Base-by-base conservation (phyloP, 2,888 invertebrate genomes). In the Pristionchus mayeri region DNA sequence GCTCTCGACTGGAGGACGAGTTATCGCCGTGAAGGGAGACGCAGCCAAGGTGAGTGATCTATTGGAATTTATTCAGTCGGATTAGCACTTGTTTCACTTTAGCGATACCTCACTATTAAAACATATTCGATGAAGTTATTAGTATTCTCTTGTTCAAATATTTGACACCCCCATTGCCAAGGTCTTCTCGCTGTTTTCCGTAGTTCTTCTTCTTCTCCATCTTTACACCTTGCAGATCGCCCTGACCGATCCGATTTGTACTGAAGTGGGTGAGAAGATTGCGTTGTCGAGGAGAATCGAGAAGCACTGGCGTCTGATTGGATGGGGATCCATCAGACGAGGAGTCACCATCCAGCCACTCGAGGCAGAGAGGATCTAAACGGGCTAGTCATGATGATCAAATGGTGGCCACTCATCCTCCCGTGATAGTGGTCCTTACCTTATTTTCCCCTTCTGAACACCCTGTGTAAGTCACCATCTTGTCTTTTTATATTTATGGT, bases 241-340 rank as follows among this genome's bases (percentile, higher is more conserved):
- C 80, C 95, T 92, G 63, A 98, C 97, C 37, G 97, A 96, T 94
- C 99, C 99, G 1, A 99, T 99, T 9, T 99, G 99, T 94, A 99
- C 99, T 16, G 98, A 99, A 94, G 96, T 88, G 13, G 97, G 97
- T 83, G 99, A 99, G 94, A 99, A 99, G 93, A 98, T 99, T 91
- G 99, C 99, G n/a, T 95, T 99, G 76, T 98, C 98, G 93, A 95
- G 99, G 93, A 95, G 98, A 94, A 97, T 99, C 63, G 99, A 99
- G 93, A 98, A 98, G 94, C 98, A 99, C 95, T 99, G 99, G 99
- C 96, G 99, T 94, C 95, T 99, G 93, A 99, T 99, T 93, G 99
- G 99, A 90, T 99, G 99, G 99, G 99, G 98, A 90, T 97, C 98
- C 94, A 99, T 99, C 94, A 96, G 97, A 94, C 96, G 97, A 93